Conservation (phyloP, 2,113 vertebrate genomes). For the Lagopus leucura region DNA sequence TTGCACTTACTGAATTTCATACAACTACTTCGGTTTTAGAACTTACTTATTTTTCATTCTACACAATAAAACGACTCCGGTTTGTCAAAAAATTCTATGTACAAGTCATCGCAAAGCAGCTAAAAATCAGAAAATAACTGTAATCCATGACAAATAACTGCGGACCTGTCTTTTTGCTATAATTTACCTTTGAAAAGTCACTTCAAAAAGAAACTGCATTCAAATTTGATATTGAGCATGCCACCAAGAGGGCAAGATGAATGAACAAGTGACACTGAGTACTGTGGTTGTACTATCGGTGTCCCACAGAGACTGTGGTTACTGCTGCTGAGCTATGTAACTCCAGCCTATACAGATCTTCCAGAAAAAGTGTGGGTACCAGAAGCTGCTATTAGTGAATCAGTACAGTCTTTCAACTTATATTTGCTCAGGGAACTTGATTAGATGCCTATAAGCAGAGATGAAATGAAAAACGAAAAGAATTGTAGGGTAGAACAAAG, state of each 20-base stretch:
- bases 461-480: neutral
- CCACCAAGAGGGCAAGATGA: neutral
- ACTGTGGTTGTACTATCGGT: neutral
- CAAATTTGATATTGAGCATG: neutral
- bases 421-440: neutral
- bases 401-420: rapidly evolving
- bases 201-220: neutral
- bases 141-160: neutral
- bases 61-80: neutral
- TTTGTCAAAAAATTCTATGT: neutral
- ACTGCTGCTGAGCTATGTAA: neutral
- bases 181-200: neutral
- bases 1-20: neutral
- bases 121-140: neutral
- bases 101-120: neutral
- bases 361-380: neutral
- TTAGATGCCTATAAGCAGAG: neutral
- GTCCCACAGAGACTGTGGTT: neutral
- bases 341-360: neutral
- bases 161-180: neutral
- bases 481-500: neutral
- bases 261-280: neutral
- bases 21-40: neutral
- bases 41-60: neutral
- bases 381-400: neutral